Base-by-base conservation (phyloP, 2,888 invertebrate genomes). In the Lacanobia wlatinum region DNA sequence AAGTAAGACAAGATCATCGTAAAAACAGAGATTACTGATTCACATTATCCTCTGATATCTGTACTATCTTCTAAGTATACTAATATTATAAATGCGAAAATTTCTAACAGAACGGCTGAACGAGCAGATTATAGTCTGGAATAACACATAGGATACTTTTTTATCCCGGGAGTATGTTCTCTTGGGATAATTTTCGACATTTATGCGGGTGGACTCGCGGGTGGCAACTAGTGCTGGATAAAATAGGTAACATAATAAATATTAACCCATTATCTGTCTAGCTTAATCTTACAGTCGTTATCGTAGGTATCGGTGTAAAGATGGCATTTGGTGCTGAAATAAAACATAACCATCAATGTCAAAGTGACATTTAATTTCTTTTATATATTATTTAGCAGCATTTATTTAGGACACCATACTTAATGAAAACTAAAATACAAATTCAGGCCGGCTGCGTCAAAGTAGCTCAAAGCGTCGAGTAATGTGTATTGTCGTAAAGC, bases 391-490 rank as follows among this genome's bases (percentile, higher is more conserved):
- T 53, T 46, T 40, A 48, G 40, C 9, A 43, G 18, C 12, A 55
- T 50, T 67, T 73, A 56, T 76, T 48, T 53, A n/a, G 38, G 10
- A 53, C 48, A 56, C 77, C 28, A 34, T 28, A 34, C 34, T 34
- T 34, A 56, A 23, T 56, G 28, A 34, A 71, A 50, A 48, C 48
- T 34, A 8, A 67, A 48, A 56, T 59, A 34, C 50, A 53, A 59
- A 59, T 73, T 43, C 59, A 63, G 62, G 61, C 43, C 50, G 76
- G 23, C 48, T 52, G 61, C 48, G 53, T 68, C 61, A 66, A 78
- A 75, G 63, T 73, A 55, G 59, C 73, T 80, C 61, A 79, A 79
- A 73, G 73, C 63, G 55, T 53, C 56, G 38, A 46, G 46, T 80
- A 61, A 61, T 73, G 60, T 18, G 46, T 56, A 43, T 46, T 71